Base-by-base conservation (phyloP, 2,113 vertebrate genomes). In the Micromys minutus region DNA sequence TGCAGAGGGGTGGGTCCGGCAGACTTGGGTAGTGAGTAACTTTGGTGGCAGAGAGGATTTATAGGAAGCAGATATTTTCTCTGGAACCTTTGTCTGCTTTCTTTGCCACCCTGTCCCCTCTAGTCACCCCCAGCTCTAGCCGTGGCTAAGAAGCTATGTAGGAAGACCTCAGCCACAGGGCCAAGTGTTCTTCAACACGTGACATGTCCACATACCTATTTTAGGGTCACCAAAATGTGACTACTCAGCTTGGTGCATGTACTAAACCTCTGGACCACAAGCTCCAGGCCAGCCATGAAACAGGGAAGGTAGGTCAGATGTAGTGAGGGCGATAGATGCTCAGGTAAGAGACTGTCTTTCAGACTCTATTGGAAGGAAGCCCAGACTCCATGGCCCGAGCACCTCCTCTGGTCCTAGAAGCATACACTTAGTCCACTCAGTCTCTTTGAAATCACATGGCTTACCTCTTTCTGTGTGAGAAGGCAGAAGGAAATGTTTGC, bases 1-100 rank as follows among this genome's bases (percentile, higher is more conserved):
- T 90, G 76, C 76, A 89, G 91, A 89, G 57, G 83, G 26, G n/a
- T 91, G 89, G 59, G 21, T 91, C 95, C 94, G n/a, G 47, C 91
- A 94, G 74, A 96, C 52, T 22, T 92, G 55, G 88, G 67, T 74
- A 91, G 76, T 93, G 34, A 80, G 65, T 86, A 83, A 94, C 87
- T 95, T 84, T 87, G 81, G 90, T 65, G 69, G 47, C 59, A 92
- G 47, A 81, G 59, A 94, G 26, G 31, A 67, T 91, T 69, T 85
- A 83, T 72, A 85, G 77, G 83, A 92, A 89, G 52, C 72, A 87
- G 84, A 67, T 65, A 77, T 2, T 90, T 50, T 76, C 71, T 93
- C 63, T 61, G 63, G 45, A 87, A n/a, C 0, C 26, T 92, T 94
- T 45, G 24, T 81, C 65, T 88, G 59, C 65, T 93, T 96, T 96